Percentiles rank a stretch among this genome's conserved stretches.
These are phyloP conservation scores for Drosophila fuyamai DNA, from an alignment of 1,140 invertebrate species.

Conservation along the genomic window DNA sequence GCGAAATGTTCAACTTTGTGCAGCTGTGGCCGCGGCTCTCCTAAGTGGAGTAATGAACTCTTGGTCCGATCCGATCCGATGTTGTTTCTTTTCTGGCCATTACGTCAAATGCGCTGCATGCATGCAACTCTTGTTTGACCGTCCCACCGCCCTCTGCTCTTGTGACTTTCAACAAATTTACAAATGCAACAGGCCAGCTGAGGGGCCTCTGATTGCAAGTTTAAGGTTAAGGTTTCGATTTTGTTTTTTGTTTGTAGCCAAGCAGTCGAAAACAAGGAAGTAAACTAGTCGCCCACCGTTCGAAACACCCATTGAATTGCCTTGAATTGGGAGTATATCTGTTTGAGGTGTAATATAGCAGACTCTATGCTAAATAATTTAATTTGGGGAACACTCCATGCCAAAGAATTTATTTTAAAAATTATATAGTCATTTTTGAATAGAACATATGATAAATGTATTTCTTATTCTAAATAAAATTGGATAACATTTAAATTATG, in stretches of 20 bases:
- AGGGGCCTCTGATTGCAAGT: slow-evolving; percentile 57
- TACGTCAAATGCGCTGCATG: slow-evolving; percentile 59
- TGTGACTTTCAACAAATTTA: slow-evolving; percentile 67
- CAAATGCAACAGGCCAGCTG: slow-evolving; percentile 43
- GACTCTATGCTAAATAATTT: too few species aligned
- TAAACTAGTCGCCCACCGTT: slow-evolving; percentile 53
- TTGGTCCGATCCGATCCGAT: slow-evolving; percentile 40
- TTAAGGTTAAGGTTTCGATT: slow-evolving; percentile 82
- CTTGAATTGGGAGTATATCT: slow-evolving; percentile 7
- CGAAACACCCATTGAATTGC: slow-evolving; percentile 8
- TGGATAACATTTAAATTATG: too few species aligned
- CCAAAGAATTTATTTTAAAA: too few species aligned
- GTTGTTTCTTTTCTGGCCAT: slow-evolving; percentile 35
- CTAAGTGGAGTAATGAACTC: slow-evolving; percentile 83
- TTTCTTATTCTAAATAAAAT: too few species aligned
- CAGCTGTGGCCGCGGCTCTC: slow-evolving; percentile 55
- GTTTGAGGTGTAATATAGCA: background rate
- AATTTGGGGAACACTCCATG: too few species aligned
- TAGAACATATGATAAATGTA: too few species aligned
- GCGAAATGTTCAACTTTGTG: slow-evolving; percentile 69
- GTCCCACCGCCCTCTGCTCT: slow-evolving; percentile 21
- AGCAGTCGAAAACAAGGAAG: slow-evolving; percentile 66
- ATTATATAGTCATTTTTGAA: too few species aligned
- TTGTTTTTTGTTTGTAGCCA: slow-evolving; percentile 48
- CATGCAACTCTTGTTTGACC: slow-evolving; percentile 54